Base-by-base conservation (phyloP, 2,888 invertebrate genomes). In the Portevinia maculata region DNA sequence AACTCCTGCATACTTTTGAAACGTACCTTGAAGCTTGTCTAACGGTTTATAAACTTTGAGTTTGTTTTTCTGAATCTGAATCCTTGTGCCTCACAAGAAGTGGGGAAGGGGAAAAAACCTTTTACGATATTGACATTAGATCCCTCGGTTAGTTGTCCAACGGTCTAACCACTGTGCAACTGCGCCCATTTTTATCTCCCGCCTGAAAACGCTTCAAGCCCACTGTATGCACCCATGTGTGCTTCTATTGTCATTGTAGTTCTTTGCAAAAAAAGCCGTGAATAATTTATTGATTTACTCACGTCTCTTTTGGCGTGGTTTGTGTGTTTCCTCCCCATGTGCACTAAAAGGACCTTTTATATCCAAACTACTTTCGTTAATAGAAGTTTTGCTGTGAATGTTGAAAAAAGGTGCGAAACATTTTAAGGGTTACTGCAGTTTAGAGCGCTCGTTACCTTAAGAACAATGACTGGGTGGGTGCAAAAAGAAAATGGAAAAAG, bases 201-300 rank as follows among this genome's bases (percentile, higher is more conserved):
- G 24, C 5, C 24, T n/a, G 39, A 6, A 39, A 13, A 7, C 13
- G 13, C 24, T 24, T 13, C 13, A 39, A 24, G 11, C 24, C 19
- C 30, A 52, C 52, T 65, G 52, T 65, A 19, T 7, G 52, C 30
- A 65, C 39, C 21, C 30, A 41, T 41, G 30, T 0, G 34, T 9
- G 7, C 30, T 39, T 41, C 17, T 52, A 21, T 44, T 53, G 65
- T 53, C 52, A 53, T 53, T 32, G 41, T 52, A 65, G 53, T 65
- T 39, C 19, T 15, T 21, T 65, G 5, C 41, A 37, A 39, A 52
- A 41, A 6, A 13, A 30, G 37, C 53, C 52, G 41, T 65, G 53
- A 53, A 53, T 65, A 53, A 41, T 65, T 65, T 65, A 65, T 65
- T 28, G 65, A 53, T 65, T 65, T 41, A 15, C 39, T 41, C 28